Evolutionary conservation across 2,888 invertebrate genomes (phyloP).

Genomic region (Tinea semifulvella): DNA sequence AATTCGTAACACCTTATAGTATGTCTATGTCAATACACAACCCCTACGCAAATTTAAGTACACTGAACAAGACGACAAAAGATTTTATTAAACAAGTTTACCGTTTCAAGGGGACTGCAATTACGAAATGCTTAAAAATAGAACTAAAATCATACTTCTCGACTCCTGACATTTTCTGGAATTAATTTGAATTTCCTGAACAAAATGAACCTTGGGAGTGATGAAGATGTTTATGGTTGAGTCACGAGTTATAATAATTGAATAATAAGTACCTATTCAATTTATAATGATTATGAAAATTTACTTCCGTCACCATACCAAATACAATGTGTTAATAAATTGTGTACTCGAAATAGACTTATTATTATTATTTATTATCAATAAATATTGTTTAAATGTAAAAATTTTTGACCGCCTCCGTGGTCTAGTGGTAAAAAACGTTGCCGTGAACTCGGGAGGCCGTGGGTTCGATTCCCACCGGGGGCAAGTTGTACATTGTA

Average conservation of each 20-base stretch:
- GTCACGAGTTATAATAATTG: background rate
- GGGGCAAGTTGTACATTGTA: too few species aligned
- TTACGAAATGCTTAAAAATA: background rate
- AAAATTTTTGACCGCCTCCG: too few species aligned
- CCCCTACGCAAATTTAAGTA: too few species aligned
- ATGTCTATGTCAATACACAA: too few species aligned
- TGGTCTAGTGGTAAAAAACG: too few species aligned
- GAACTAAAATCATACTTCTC: background rate
- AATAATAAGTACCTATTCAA: conserved; percentile 5
- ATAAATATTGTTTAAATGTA: too few species aligned
- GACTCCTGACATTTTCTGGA: background rate
- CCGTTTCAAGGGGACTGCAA: background rate
- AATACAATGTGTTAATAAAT: conserved; percentile 3
- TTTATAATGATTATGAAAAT: background rate
- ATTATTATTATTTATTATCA: too few species aligned
- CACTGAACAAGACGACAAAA: background rate
- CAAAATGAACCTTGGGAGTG: background rate
- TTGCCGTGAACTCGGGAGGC: too few species aligned
- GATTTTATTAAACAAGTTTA: background rate
- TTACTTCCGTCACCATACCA: background rate
- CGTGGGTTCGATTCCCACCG: too few species aligned
- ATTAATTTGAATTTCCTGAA: background rate
- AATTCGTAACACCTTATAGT: too few species aligned
- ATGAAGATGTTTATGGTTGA: conserved; percentile 2
- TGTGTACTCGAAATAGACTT: too few species aligned